phyloP scores from a whole-genome alignment of 2,113 vertebrate species.

The Nibea coibor region DNA sequence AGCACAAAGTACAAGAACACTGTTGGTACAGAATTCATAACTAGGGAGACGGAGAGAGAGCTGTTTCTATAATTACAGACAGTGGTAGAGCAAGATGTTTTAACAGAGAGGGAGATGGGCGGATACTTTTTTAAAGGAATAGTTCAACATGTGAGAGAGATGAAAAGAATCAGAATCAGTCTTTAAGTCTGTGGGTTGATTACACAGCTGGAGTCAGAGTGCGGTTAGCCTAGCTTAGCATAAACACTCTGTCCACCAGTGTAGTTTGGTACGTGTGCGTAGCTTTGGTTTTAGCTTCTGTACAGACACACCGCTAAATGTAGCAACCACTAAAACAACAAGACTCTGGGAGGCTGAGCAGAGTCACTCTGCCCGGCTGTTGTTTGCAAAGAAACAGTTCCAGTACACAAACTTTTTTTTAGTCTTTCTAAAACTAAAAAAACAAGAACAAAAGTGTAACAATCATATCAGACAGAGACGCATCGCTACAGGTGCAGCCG shows the following conservation, averaged over 20 bases:
- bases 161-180: background rate
- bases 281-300: background rate
- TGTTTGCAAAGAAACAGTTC: background rate
- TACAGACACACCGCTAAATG: background rate
- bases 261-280: background rate
- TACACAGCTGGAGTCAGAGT: background rate
- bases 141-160: background rate
- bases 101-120: background rate
- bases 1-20: conserved; percentile 6
- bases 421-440: no score
- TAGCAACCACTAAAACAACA: background rate
- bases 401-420: no score
- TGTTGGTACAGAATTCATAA: conserved; percentile 4
- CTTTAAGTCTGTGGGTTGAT: background rate
- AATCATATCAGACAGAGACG: no score
- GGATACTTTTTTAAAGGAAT: background rate
- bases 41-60: background rate
- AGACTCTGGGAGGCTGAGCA: background rate
- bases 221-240: background rate
- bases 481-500: no score
- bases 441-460: no score
- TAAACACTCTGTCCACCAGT: background rate
- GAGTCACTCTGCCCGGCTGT: background rate
- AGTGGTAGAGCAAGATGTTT: background rate
- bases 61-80: background rate